These are phyloP conservation scores for Scaptomyza montana DNA, from an alignment of 1,140 invertebrate genomes.

Conservation along the genomic window DNA sequence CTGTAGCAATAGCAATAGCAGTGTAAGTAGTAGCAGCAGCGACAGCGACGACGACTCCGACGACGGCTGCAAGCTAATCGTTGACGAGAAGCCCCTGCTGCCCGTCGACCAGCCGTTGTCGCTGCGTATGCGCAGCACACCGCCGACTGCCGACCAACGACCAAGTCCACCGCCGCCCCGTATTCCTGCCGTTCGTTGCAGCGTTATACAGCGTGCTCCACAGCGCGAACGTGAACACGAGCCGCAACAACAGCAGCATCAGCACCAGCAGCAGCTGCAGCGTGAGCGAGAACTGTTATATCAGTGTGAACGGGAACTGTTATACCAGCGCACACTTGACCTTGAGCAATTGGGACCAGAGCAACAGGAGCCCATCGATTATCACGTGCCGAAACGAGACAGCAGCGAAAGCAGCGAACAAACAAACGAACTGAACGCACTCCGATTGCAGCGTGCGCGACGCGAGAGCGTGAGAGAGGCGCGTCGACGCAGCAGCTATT, in stretches of 20 bases:
- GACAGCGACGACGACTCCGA: conserved; percentile 65
- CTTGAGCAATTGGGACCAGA: conserved; percentile 84
- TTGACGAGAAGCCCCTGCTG: conserved; percentile 84
- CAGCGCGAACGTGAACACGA: conserved; percentile 34
- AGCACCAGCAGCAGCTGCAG: neutral
- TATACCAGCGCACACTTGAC: conserved; percentile 83
- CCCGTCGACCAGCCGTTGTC: conserved; percentile 83
- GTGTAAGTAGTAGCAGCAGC: conserved; percentile 18
- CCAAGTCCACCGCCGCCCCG: conserved; percentile 84
- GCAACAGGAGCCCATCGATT: conserved; percentile 94
- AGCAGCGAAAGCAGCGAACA: conserved; percentile 86
- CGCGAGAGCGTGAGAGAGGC: conserved; percentile 63
- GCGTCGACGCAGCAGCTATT: conserved; percentile 71
- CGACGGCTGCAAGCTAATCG: conserved; percentile 79
- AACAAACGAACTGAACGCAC: conserved; percentile 57
- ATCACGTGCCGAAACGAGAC: conserved; percentile 91
- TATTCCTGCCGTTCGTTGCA: conserved; percentile 85
- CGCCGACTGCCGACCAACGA: conserved; percentile 85
- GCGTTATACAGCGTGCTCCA: conserved; percentile 93
- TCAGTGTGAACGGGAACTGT: conserved; percentile 54
- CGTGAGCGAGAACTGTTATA: conserved; percentile 74
- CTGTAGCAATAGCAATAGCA: conserved; percentile 78
- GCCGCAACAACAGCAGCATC: conserved; percentile 80
- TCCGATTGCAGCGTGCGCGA: conserved; percentile 64
- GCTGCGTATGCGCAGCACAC: conserved; percentile 76